Evolutionary conservation across 2,797 vertebrate genomes (phyloP).

Genomic region (Basileuterus tristriatus): DNA sequence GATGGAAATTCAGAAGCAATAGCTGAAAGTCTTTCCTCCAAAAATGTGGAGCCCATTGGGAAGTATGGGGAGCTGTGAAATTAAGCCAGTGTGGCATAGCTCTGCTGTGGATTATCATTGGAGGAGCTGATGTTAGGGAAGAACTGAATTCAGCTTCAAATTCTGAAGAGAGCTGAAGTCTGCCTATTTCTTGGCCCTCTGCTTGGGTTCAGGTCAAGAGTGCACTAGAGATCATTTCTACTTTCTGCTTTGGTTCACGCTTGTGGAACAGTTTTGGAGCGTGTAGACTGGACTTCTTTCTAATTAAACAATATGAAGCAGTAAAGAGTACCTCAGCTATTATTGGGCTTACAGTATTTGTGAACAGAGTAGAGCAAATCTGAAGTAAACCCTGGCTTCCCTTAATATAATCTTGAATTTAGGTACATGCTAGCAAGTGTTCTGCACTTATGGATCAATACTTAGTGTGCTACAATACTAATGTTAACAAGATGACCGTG

Average conservation of each 20-base stretch:
- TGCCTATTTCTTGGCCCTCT: neutral
- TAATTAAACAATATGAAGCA: neutral
- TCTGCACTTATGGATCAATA: neutral
- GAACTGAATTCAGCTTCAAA: neutral
- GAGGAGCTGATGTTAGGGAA: neutral
- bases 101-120: neutral
- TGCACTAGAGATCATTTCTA: neutral
- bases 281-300: neutral
- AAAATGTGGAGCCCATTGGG: neutral
- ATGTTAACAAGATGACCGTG: neutral
- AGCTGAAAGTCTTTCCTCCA: neutral
- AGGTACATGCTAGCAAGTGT: neutral
- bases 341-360: neutral
- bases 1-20: neutral
- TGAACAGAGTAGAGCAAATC: neutral
- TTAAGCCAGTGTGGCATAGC: neutral
- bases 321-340: neutral
- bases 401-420: neutral
- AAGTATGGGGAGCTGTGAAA: neutral
- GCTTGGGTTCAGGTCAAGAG: neutral
- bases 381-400: neutral
- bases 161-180: neutral
- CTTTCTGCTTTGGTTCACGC: neutral
- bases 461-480: neutral
- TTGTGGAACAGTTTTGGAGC: neutral